These are phyloP conservation scores for Drosophila baimaii DNA, from an alignment of 1,140 invertebrate species.

Conservation along the genomic window DNA sequence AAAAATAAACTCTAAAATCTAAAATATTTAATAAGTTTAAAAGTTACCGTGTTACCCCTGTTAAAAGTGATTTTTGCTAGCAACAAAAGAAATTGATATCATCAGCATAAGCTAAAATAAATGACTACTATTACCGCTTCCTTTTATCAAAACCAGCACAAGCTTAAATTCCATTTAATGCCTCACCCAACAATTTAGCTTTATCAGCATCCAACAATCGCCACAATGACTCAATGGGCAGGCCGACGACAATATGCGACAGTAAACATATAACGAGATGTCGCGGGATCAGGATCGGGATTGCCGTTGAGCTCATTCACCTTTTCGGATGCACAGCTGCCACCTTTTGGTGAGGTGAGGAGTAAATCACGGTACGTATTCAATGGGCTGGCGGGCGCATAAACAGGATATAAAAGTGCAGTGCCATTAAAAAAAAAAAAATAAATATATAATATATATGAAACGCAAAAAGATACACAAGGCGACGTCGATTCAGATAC, in stretches of 20 bases:
- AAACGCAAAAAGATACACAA: conserved; percentile 58
- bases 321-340: conserved; percentile 49
- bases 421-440: conserved; percentile 50
- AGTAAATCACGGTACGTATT: conserved; percentile 64
- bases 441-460: conserved; percentile 9
- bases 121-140: neutral
- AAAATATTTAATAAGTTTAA: neutral
- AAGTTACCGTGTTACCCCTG: neutral
- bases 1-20: neutral
- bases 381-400: conserved; percentile 63
- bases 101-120: neutral
- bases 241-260: conserved; percentile 38
- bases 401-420: conserved; percentile 83
- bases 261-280: conserved; percentile 45
- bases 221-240: conserved; percentile 30
- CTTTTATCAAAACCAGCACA: neutral
- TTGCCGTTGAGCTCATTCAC: conserved; percentile 51
- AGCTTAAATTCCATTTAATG: conserved; percentile 1
- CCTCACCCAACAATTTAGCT: conserved; percentile 19
- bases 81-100: neutral
- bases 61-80: neutral
- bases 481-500: conserved; percentile 32
- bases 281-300: conserved; percentile 40
- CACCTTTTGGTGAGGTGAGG: conserved; percentile 32
- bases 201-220: conserved; percentile 21